Base-by-base conservation (phyloP, 2,888 invertebrate species). In the Capitulum mitella region DNA sequence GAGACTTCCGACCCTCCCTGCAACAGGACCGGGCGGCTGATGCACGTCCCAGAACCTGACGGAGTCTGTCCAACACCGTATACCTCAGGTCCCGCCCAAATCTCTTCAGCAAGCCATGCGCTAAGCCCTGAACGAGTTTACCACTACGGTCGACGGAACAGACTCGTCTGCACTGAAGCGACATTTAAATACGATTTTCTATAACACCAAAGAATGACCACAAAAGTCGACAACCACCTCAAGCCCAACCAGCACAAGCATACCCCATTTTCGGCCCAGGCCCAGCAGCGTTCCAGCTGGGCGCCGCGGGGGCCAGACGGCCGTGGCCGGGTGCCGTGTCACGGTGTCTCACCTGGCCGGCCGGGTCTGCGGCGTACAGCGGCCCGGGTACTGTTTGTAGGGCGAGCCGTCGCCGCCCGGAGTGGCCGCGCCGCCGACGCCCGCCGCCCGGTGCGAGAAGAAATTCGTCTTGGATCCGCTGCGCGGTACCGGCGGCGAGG, bases 401-500 rank as follows among this genome's bases (percentile, higher is more conserved):
- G 58, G 78, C 32, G 46, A 64, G 22, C 54, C 61, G 40, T 64
- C 78, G 46, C n/a, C 78, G 70, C 19, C 70, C 6, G 70, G 37
- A 1, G 70, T 37, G 70, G 40, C 78, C 37, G 74, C 48, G 34
- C 16, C 29, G 70, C 70, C 70, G 22, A 6, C 58, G 37, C 22
- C 70, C 37, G 70, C 34, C 70, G 70, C 5, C 70, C 70, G 70
- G 22, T 70, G 70, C 3, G 75, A 79, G 88, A 94, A 95, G 87
- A 95, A 92, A 87, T 94, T 95, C 83, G 91, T 92, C 84, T 92
- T 92, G 80, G 94, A 94, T 84, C 94, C 94, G 84, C 92, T 92
- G 83, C 95, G 89, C n/a, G 82, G 81, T 51, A 83, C 80, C 74
- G 81, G 80, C 58, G 81, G 95, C 83, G 95, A 95, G 16, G 95